Evolutionary conservation across 2,113 vertebrate genomes (phyloP), one percentile per base, ranked within the genome.

Genomic region (Myxocyprinus asiaticus): DNA sequence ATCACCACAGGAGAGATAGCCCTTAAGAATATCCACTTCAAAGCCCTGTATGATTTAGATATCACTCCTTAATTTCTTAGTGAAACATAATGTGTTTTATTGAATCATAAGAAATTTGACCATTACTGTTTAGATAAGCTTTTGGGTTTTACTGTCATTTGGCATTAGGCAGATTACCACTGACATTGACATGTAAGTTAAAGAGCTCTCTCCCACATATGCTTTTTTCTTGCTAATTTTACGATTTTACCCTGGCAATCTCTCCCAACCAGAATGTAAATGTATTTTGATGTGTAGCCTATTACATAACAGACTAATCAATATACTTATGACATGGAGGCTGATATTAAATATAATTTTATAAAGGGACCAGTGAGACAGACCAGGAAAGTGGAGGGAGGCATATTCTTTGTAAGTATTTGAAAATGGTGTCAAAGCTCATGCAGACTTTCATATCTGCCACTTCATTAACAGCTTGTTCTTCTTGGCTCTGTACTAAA

Each of bases 341-440:
- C 79, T 84, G 87, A 87, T 79, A 58, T 85, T 66, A 87, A 76
- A 78, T 93, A 81, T 93, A 64, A 71, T 90, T 92, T 76, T 91
- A 85, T 90, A 47, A 91, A 93, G 93, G 90, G 90, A 85, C 85
- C 89, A 84, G 88, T 87, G 71, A 91, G 93, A 90, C 89, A 88
- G 79, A 77, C 85, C 88, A 90, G 93, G 88, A 94, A 94, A 88
- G 93, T 94, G 91, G 93, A 94, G 72, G 93, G 93, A 91, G 92
- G 84, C 86, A 78, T 94, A 74, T 94, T 92, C 83, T 94, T 94
- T 66, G 93, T 94, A 90, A 94, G 93, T 94, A 94, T 91, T 80
- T 50, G 15, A 17, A 22, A 82, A 53, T 65, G 22, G 67, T 11
- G 66, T 73, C 79, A 75, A 77, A 74, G 73, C 58, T 87, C 71